Conservation (phyloP, 2,888 invertebrate genomes). For the Malacosoma neustria region DNA sequence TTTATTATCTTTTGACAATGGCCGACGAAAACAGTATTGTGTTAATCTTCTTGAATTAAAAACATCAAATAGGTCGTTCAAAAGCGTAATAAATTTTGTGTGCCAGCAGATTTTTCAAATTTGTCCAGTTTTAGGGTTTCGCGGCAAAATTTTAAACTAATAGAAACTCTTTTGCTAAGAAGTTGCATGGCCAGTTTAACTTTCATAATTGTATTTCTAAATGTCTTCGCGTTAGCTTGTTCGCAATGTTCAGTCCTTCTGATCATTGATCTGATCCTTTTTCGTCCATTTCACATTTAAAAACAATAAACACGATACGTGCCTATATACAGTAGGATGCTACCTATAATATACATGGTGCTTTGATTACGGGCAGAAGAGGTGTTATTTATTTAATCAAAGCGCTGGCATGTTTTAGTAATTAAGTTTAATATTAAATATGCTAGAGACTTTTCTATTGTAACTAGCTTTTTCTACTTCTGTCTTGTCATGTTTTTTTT, state of each 20-base stretch:
- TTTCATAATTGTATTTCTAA: conserved; percentile 15
- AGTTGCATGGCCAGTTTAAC: conserved; percentile 16
- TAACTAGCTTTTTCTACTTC: too few relatives aligned
- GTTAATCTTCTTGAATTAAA: conserved; percentile 10
- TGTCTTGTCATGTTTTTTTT: too few relatives aligned
- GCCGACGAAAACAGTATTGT: neutral
- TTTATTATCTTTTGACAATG: conserved; percentile 3
- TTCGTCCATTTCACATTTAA: too few relatives aligned
- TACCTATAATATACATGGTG: too few relatives aligned
- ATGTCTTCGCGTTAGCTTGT: conserved; percentile 12
- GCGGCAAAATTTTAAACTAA: conserved; percentile 11
- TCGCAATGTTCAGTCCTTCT: conserved; percentile 11
- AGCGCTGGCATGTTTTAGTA: too few relatives aligned
- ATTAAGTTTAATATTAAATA: too few relatives aligned
- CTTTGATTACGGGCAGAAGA: too few relatives aligned
- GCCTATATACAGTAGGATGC: too few relatives aligned
- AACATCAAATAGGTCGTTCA: conserved; percentile 14
- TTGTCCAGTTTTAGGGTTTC: conserved; percentile 7
- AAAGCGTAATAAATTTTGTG: conserved; percentile 9
- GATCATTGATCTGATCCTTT: too few relatives aligned
- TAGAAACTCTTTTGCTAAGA: conserved; percentile 14
- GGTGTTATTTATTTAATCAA: too few relatives aligned
- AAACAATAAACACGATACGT: too few relatives aligned
- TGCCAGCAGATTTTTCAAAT: conserved; percentile 9
- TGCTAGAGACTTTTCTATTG: too few relatives aligned